A percentile compares a stretch with the other conserved stretches of the same genome.
These are phyloP conservation scores for Eira barbara DNA, from an alignment of 2,113 vertebrate species.

Conservation along the genomic window DNA sequence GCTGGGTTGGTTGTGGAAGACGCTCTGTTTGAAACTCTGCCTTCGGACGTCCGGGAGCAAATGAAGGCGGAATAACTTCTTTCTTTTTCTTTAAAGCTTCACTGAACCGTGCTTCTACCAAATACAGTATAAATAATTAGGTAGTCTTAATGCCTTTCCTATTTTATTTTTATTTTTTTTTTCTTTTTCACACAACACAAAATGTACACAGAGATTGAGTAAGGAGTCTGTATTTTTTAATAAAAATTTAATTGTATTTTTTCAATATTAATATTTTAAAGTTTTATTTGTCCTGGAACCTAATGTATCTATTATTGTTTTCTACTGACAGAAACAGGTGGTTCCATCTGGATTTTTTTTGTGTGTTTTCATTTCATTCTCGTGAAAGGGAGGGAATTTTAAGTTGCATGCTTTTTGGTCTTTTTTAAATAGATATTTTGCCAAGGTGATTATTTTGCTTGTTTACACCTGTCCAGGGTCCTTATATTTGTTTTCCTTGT, in stretches of 20 bases:
- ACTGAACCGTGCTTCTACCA: constrained; percentile 84
- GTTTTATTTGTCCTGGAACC: constrained; percentile 78
- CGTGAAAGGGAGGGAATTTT: constrained; percentile 27
- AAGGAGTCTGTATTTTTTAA: constrained; percentile 85
- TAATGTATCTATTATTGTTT: constrained; percentile 72
- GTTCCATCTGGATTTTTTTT: constrained; percentile 57
- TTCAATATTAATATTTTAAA: constrained; percentile 83
- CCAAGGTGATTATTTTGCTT: constrained; percentile 64
- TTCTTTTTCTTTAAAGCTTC: constrained; percentile 73
- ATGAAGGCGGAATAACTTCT: constrained; percentile 94
- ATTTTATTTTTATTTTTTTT: constrained; percentile 72
- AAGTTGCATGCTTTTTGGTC: constrained; percentile 36
- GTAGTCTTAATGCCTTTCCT: constrained; percentile 80
- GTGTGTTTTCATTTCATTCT: constrained; percentile 40
- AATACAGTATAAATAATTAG: constrained; percentile 80
- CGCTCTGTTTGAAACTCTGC: constrained; percentile 94
- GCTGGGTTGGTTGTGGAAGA: constrained; percentile 93
- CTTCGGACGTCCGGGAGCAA: constrained; percentile 95
- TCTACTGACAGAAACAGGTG: constrained; percentile 72
- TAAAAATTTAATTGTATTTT: constrained; percentile 84
- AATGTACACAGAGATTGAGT: constrained; percentile 81
- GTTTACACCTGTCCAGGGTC: constrained; percentile 42
- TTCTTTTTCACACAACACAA: constrained; percentile 71
- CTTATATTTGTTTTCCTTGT: constrained; percentile 52
- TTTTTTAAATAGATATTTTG: constrained; percentile 71